Conservation (phyloP, 1,140 invertebrate genomes). For the Steinernema feltiae region DNA sequence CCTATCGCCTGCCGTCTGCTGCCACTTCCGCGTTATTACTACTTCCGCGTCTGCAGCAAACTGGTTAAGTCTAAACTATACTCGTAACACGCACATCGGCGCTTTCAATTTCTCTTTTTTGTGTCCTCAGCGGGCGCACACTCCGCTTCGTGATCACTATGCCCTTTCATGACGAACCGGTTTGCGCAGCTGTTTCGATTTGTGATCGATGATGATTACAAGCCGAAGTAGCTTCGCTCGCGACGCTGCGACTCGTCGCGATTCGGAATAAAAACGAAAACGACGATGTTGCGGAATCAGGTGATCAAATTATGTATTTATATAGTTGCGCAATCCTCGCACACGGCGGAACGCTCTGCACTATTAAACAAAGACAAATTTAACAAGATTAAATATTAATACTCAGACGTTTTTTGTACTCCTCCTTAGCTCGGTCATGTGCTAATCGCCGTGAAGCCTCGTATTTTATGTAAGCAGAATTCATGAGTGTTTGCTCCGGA, state of each 20-base stretch:
- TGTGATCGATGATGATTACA: not conserved
- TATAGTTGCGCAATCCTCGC: not conserved
- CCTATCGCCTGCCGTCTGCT: not conserved
- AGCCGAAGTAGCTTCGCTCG: not conserved
- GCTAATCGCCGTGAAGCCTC: too few relatives aligned
- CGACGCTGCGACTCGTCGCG: not conserved
- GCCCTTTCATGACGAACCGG: not conserved
- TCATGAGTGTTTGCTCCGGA: too few relatives aligned
- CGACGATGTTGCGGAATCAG: not conserved
- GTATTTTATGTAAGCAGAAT: too few relatives aligned
- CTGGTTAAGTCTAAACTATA: slow-evolving; percentile 6
- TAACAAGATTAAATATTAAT: too few relatives aligned
- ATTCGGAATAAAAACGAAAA: not conserved
- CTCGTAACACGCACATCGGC: not conserved
- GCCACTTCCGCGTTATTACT: not conserved
- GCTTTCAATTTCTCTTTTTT: not conserved
- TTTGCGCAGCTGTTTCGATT: not conserved
- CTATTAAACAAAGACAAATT: too few relatives aligned
- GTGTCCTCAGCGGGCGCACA: not conserved
- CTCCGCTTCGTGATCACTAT: not conserved
- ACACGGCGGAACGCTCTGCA: too few relatives aligned
- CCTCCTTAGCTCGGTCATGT: too few relatives aligned
- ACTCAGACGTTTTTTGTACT: too few relatives aligned
- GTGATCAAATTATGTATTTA: not conserved
- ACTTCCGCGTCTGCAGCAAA: not conserved